Conservation (phyloP, 1,140 invertebrate species). For the Phortica variegata region DNA sequence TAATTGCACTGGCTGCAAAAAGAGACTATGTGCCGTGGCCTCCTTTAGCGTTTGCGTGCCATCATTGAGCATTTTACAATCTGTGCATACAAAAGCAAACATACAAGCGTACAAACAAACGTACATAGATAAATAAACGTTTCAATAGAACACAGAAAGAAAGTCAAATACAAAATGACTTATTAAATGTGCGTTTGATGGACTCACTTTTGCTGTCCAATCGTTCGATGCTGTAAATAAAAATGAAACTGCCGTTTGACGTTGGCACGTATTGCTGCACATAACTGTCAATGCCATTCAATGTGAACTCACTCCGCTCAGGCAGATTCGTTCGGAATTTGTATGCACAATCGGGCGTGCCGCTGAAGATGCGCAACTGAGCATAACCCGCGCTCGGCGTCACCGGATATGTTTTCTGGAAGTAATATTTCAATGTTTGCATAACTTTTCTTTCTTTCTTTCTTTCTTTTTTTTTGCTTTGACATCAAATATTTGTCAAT, state of each 20-base stretch:
- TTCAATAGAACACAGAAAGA: too few species aligned
- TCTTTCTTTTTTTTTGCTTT: too few species aligned
- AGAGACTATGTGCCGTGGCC: conserved; percentile 56
- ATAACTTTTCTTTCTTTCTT: too few species aligned
- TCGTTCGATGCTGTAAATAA: conserved; percentile 27
- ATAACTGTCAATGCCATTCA: conserved; percentile 48
- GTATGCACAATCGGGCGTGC: conserved; percentile 57
- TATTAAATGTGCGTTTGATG: too few species aligned
- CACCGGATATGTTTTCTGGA: conserved; percentile 64
- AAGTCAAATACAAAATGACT: too few species aligned
- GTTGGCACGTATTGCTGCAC: conserved; percentile 37
- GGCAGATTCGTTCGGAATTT: conserved; percentile 28
- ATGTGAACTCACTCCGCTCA: conserved; percentile 16
- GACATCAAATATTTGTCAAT: too few species aligned
- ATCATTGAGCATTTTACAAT: conserved; percentile 21
- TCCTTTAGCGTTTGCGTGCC: conserved; percentile 30
- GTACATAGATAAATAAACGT: too few species aligned
- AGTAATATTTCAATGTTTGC: too few species aligned
- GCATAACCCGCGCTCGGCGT: conserved; percentile 62
- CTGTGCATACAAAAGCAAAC: too few species aligned
- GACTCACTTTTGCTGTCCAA: conserved; percentile 27
- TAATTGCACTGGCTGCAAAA: conserved; percentile 45
- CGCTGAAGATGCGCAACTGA: conserved; percentile 75
- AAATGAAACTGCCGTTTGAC: conserved; percentile 18
- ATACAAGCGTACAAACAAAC: too few species aligned